Conservation (phyloP, 2,113 vertebrate species). For the Pituophis catenifer region DNA sequence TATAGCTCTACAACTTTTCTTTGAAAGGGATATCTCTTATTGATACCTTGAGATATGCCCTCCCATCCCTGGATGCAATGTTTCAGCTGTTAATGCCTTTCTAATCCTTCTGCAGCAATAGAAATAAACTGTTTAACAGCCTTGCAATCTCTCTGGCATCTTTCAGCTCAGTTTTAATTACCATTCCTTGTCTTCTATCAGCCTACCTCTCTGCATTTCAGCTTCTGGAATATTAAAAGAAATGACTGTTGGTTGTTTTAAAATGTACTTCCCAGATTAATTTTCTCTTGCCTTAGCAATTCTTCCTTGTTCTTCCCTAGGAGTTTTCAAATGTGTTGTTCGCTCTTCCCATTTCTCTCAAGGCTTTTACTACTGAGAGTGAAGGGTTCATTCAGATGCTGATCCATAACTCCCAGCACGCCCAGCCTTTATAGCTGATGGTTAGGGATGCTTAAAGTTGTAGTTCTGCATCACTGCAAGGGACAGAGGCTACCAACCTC, state of each 20-base stretch:
- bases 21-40: neutral
- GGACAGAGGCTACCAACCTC: neutral
- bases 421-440: neutral
- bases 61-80: neutral
- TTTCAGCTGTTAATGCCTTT: neutral
- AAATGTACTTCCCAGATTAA: neutral
- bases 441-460: neutral
- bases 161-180: neutral
- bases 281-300: neutral
- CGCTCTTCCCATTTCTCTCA: neutral
- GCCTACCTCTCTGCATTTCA: neutral
- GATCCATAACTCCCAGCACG: neutral
- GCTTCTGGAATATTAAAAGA: neutral
- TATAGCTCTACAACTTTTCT: neutral
- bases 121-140: neutral
- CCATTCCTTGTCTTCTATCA: neutral
- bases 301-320: neutral
- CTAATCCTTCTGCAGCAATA: neutral
- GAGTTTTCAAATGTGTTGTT: neutral
- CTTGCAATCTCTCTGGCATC: neutral
- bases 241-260: neutral
- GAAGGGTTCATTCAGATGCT: neutral
- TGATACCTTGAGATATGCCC: neutral
- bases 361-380: neutral
- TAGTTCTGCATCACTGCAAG: neutral